A percentile compares a stretch with the other conserved stretches of the same genome.
These are phyloP conservation scores for Cryptus armator DNA, from an alignment of 2,888 invertebrate species.

Conservation along the genomic window DNA sequence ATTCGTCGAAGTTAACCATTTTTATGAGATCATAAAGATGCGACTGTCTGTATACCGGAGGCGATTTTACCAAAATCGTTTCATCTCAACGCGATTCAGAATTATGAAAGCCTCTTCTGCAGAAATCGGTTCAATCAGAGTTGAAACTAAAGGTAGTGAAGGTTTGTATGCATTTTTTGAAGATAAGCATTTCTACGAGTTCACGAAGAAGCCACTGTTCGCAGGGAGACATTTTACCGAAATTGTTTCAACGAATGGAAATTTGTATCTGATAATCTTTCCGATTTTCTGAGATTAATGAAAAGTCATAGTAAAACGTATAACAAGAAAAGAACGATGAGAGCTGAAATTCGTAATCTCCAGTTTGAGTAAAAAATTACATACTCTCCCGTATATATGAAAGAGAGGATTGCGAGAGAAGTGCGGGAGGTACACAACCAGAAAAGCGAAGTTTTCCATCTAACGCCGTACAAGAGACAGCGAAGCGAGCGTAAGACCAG, in stretches of 20 bases:
- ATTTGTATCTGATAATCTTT: neutral
- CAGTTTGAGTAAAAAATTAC: slow-evolving; percentile 52
- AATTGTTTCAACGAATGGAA: too few species aligned
- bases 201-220: too few species aligned
- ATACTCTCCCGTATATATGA: neutral
- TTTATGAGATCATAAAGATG: too few species aligned
- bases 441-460: slow-evolving; percentile 52
- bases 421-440: neutral
- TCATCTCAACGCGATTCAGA: too few species aligned
- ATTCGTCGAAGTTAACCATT: neutral
- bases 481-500: slow-evolving; percentile 32
- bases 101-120: too few species aligned
- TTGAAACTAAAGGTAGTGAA: neutral
- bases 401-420: neutral
- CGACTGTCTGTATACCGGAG: too few species aligned
- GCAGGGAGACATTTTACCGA: too few species aligned
- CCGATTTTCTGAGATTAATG: neutral
- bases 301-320: too few species aligned
- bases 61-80: too few species aligned
- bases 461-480: slow-evolving; percentile 36
- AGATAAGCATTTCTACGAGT: neutral
- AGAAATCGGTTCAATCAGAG: too few species aligned
- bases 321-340: too few species aligned
- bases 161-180: neutral
- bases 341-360: neutral